Percentiles rank a stretch among this genome's conserved stretches.
phyloP scores from a whole-genome alignment of 2,113 vertebrate species.

The Lophius piscatorius region DNA sequence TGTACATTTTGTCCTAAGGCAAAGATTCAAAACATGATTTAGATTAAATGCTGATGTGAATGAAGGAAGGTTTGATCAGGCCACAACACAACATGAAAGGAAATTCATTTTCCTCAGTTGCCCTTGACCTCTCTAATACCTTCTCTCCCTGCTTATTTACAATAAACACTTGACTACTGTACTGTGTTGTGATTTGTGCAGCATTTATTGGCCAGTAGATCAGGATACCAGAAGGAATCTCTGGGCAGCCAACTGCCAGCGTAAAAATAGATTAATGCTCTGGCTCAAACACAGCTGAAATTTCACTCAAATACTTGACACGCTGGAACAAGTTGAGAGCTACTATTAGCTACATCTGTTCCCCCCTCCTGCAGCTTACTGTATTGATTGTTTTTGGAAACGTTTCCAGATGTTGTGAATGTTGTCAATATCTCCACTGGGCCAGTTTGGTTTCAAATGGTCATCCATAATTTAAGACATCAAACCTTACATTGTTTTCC shows the following conservation, averaged over 20 bases:
- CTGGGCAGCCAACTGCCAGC: constrained; percentile 30
- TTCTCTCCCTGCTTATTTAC: constrained; percentile 9
- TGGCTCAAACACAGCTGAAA: constrained; percentile 69
- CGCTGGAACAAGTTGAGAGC: constrained; percentile 70
- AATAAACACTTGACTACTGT: constrained; percentile 8
- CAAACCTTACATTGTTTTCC: constrained; percentile 26
- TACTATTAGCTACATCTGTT: constrained; percentile 50
- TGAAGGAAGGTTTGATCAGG: no score
- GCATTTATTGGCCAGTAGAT: constrained; percentile 39
- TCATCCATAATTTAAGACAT: constrained; percentile 12
- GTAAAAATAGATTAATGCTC: constrained; percentile 81
- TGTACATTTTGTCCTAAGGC: no score
- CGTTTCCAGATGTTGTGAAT: constrained; percentile 52
- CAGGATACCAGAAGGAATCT: constrained; percentile 18
- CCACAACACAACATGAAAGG: neutral
- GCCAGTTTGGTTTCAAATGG: neutral
- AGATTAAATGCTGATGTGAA: no score
- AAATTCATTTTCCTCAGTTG: neutral
- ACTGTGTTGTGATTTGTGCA: constrained; percentile 34
- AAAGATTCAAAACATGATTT: no score
- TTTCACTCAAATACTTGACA: constrained; percentile 75
- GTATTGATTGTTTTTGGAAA: constrained; percentile 33
- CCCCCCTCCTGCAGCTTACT: constrained; percentile 24
- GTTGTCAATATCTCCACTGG: constrained; percentile 16
- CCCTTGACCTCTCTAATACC: no score